These are phyloP conservation scores for Lota lota DNA, from an alignment of 2,113 vertebrate genomes.

Conservation along the genomic window DNA sequence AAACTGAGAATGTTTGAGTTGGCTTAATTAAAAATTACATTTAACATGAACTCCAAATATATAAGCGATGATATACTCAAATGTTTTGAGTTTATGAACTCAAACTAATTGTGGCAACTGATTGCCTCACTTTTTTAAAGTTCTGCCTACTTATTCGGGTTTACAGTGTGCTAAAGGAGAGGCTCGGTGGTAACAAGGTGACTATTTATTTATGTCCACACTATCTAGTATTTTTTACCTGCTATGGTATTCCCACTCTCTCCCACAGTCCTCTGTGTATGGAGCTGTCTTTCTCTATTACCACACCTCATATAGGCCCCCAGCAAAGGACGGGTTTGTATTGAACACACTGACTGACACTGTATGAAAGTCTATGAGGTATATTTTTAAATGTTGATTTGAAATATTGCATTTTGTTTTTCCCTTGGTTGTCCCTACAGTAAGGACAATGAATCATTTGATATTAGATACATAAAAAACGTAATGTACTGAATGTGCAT, in stretches of 20 bases:
- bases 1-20: too few relatives aligned
- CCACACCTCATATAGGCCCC: not conserved
- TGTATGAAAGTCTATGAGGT: not conserved
- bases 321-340: too few relatives aligned
- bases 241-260: not conserved
- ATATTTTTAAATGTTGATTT: not conserved
- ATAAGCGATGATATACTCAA: too few relatives aligned
- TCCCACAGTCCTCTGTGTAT: not conserved
- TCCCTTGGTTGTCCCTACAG: not conserved
- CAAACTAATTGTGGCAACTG: too few relatives aligned
- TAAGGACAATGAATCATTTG: not conserved
- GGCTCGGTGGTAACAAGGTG: too few relatives aligned
- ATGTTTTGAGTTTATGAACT: too few relatives aligned
- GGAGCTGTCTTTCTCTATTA: not conserved
- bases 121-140: too few relatives aligned
- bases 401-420: not conserved
- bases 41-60: too few relatives aligned
- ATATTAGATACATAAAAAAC: conserved; percentile 2
- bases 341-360: too few relatives aligned
- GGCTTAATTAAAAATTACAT: too few relatives aligned
- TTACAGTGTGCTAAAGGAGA: too few relatives aligned
- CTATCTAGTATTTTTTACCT: not conserved
- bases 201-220: not conserved
- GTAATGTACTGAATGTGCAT: not conserved
- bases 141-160: too few relatives aligned